A percentile compares a stretch with the other conserved stretches of the same genome.
Evolutionary conservation across 2,113 vertebrate species (phyloP).

Genomic region (Eolophus roseicapilla): DNA sequence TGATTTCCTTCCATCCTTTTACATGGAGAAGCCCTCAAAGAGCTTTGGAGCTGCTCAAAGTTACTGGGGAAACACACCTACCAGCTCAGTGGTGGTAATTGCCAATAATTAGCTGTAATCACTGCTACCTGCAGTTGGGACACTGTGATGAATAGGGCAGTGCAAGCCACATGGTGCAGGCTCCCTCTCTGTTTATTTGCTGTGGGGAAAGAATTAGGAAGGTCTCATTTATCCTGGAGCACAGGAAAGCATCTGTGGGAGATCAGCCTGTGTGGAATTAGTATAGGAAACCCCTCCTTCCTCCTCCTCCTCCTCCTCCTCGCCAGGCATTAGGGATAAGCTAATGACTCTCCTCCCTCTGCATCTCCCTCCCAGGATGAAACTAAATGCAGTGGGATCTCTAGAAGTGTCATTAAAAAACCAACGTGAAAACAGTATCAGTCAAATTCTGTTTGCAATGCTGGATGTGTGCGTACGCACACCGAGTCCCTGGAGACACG

Average conservation of each 20-base stretch:
- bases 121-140: neutral
- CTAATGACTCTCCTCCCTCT: constrained; percentile 39
- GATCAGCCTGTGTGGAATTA: neutral
- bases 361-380: neutral
- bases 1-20: neutral
- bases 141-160: neutral
- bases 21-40: neutral
- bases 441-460: neutral
- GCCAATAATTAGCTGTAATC: constrained; percentile 27
- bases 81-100: neutral
- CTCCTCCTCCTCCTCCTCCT: neutral
- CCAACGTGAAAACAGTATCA: neutral
- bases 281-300: neutral
- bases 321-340: neutral
- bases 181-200: constrained; percentile 29
- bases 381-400: neutral
- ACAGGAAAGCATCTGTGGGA: neutral
- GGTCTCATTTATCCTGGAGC: constrained; percentile 39
- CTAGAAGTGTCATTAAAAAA: neutral
- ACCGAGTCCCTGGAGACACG: accelerated
- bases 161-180: neutral
- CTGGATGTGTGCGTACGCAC: accelerated
- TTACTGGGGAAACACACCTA: constrained; percentile 6
- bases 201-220: constrained; percentile 14
- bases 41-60: neutral